A percentile compares a stretch with the other conserved stretches of the same genome.
These are phyloP conservation scores for Pelecanus crispus DNA, from an alignment of 2,113 vertebrate genomes.

Conservation along the genomic window DNA sequence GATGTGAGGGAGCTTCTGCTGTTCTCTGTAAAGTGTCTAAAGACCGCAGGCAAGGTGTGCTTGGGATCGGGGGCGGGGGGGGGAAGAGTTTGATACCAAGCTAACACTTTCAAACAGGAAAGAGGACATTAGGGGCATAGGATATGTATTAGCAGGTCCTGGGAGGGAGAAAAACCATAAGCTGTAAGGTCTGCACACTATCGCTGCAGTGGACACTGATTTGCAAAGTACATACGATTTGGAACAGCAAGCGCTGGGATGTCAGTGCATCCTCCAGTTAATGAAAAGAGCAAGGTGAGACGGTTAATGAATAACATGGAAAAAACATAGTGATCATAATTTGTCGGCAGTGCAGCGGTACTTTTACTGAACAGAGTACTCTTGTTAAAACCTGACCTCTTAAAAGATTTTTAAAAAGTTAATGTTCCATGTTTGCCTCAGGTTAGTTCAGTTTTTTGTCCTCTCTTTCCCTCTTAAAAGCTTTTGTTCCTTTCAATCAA, in stretches of 20 bases:
- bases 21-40: neutral
- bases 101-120: neutral
- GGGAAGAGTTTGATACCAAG: neutral
- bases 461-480: neutral
- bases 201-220: neutral
- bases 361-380: constrained; percentile 45
- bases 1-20: neutral
- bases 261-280: neutral
- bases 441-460: neutral
- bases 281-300: constrained; percentile 25
- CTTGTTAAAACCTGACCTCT: constrained; percentile 45
- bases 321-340: neutral
- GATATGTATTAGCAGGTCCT: neutral
- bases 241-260: neutral
- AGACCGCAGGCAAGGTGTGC: neutral
- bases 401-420: constrained; percentile 11
- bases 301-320: constrained; percentile 33
- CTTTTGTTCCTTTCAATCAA: neutral
- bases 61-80: neutral
- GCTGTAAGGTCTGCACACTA: neutral
- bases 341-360: neutral
- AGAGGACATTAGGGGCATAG: accelerated
- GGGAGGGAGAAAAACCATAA: neutral
- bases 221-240: neutral
- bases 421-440: constrained; percentile 6